Base-by-base conservation (phyloP, 2,888 invertebrate species). In the Eristalinus aeneus region DNA sequence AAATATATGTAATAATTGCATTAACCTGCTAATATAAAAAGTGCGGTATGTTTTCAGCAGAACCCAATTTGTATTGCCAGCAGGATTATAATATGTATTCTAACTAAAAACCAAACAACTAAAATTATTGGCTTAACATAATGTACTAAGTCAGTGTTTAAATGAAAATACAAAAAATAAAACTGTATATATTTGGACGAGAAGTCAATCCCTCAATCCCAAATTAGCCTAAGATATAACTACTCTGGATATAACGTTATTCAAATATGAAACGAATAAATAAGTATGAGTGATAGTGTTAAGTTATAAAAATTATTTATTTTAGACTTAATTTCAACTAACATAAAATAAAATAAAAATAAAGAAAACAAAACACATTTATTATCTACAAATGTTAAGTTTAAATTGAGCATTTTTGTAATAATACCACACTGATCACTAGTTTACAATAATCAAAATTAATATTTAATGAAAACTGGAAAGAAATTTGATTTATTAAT, bases 331-430 rank as follows among this genome's bases (percentile, higher is more conserved):
- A 63, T 80, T 84, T 67, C 60, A 79, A 71, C 39, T 53, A 54
- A 56, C 22, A 22, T 56, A 23, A 22, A n/a, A 20, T 56, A 22
- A 22, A 23, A 22, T 9, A 56, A 23, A 56, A 53, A 56, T 22
- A 23, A 56, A 12, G 2, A n/a, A 39, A 39, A 39, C 8, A 65
- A 84, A 74, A 79, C 27, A 27, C 46, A 46, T 46, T 46, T 80
- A 80, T 76, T 80, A 80, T 75, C 80, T 85, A 80, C 75, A 71
- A 80, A 80, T 85, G 84, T 85, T 85, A 81, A 85, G 81, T 85
- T 84, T 84, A 72, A 56, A 85, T 85, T 81, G 46, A 46, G 4
- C 46, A 16, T 46, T 46, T 46, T 46, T 46, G 16, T 16, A 46
- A 46, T 16, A 46, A 46, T 46, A 16, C 46, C n/a, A 46, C 16